These are phyloP conservation scores for Apodemia zela DNA, from an alignment of 2,888 invertebrate genomes.

Conservation along the genomic window DNA sequence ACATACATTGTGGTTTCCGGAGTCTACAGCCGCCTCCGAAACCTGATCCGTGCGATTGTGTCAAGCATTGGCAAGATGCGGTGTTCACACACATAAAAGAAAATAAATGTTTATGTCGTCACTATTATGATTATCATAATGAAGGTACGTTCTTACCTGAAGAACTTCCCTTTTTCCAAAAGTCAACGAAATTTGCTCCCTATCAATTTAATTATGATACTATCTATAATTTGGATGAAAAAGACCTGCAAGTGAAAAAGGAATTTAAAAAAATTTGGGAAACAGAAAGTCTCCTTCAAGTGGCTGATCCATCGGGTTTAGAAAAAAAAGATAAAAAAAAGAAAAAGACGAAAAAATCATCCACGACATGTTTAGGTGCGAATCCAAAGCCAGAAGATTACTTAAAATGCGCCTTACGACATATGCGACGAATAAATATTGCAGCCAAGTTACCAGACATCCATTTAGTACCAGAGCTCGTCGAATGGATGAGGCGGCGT, in stretches of 20 bases:
- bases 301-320: conserved; percentile 39
- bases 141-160: conserved; percentile 53
- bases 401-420: conserved; percentile 55
- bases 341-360: conserved; percentile 39
- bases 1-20: conserved; percentile 56
- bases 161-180: conserved; percentile 57
- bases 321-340: conserved; percentile 42
- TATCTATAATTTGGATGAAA: conserved; percentile 57
- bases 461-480: conserved; percentile 58
- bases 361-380: conserved; percentile 50
- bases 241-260: conserved; percentile 49
- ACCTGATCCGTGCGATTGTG: conserved; percentile 55
- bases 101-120: conserved; percentile 61
- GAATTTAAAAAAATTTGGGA: conserved; percentile 62
- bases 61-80: conserved; percentile 51
- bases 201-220: conserved; percentile 55
- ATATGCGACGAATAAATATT: conserved; percentile 49
- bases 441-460: conserved; percentile 64
- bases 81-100: conserved; percentile 49
- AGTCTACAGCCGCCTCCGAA: conserved; percentile 42
- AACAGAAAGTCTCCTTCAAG: conserved; percentile 55
- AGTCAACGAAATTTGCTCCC: conserved; percentile 46
- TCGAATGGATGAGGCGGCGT: conserved; percentile 66
- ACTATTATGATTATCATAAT: conserved; percentile 57
- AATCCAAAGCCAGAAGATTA: conserved; percentile 56